A percentile compares a stretch with the other conserved stretches of the same genome.
Conservation (phyloP, 2,113 vertebrate species). For the Zingel zingel region DNA sequence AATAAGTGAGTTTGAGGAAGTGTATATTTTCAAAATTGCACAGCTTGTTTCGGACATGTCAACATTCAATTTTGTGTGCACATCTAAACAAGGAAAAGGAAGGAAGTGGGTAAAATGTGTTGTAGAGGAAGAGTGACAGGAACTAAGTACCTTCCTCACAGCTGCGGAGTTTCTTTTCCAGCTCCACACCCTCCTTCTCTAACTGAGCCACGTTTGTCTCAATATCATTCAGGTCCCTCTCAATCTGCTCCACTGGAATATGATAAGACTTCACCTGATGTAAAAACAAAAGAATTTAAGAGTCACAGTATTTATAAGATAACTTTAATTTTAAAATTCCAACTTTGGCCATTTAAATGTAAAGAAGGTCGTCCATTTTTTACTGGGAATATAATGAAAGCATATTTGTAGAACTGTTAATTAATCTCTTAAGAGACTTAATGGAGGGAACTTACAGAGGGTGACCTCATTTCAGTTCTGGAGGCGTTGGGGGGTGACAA, state of each 20-base stretch:
- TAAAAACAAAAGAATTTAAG: slow-evolving; percentile 32
- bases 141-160: slow-evolving; percentile 89
- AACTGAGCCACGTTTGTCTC: slow-evolving; percentile 88
- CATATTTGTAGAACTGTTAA: slow-evolving; percentile 78
- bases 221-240: slow-evolving; percentile 86
- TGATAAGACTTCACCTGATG: slow-evolving; percentile 82
- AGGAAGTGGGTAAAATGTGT: not conserved
- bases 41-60: not conserved
- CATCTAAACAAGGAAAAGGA: not conserved
- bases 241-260: slow-evolving; percentile 87
- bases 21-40: slow-evolving; percentile 3
- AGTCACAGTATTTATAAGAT: slow-evolving; percentile 15
- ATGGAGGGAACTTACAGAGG: slow-evolving; percentile 81
- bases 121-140: not conserved
- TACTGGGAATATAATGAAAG: slow-evolving; percentile 64
- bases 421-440: slow-evolving; percentile 84
- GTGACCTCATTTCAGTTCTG: slow-evolving; percentile 78
- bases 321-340: slow-evolving; percentile 47
- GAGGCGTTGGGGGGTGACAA: slow-evolving; percentile 77
- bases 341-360: slow-evolving; percentile 60
- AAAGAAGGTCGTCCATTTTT: slow-evolving; percentile 63
- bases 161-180: slow-evolving; percentile 91
- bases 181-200: slow-evolving; percentile 90
- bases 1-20: not conserved
- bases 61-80: slow-evolving; percentile 20